Base-by-base conservation (phyloP, 2,888 invertebrate species). In the Andrena trimmerana region DNA sequence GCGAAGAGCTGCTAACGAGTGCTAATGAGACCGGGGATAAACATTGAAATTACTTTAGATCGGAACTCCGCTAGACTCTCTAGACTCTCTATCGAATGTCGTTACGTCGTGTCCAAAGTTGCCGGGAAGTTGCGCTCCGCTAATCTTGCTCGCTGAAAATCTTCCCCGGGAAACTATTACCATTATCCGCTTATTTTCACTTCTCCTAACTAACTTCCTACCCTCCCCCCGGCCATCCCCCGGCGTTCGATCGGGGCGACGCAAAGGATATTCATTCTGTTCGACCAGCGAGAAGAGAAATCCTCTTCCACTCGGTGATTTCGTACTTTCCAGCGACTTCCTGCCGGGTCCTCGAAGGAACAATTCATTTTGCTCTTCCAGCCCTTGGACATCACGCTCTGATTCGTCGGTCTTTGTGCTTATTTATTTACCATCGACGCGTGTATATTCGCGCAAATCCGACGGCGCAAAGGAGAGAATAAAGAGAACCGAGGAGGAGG, bases 161-260 rank as follows among this genome's bases (percentile, higher is more conserved):
- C 77, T 71, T 69, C 78, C 48, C 13, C 42, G 79, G 57, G 74
- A 78, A 78, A 82, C 86, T 80, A 84, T 87, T 88, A 88, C 73
- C 84, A 73, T 86, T 74, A 86, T 86, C 81, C 81, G 86, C 80
- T 87, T 87, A 87, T 85, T 87, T 87, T 88, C 87, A 83, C 88
- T 87, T 87, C 87, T 68, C 73, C 79, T 68, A 78, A 75, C 86
- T 31, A 72, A 86, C 77, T 84, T 84, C 57, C 71, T 70, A 62
- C 59, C 67, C 62, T 60, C 20, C 27, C 63, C 29, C 1, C n/a
- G 29, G 70, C 36, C 54, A 50, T 48, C 29, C 13, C 48, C 8
- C 10, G 42, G 69, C 66, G 33, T 68, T 68, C 74, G 73, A 85
- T 80, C 59, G 60, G 67, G 68, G 33, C 78, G 70, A 79, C 62